Evolutionary conservation across 1,140 invertebrate genomes (phyloP).

Genomic region (Pectinophora gossypiella): DNA sequence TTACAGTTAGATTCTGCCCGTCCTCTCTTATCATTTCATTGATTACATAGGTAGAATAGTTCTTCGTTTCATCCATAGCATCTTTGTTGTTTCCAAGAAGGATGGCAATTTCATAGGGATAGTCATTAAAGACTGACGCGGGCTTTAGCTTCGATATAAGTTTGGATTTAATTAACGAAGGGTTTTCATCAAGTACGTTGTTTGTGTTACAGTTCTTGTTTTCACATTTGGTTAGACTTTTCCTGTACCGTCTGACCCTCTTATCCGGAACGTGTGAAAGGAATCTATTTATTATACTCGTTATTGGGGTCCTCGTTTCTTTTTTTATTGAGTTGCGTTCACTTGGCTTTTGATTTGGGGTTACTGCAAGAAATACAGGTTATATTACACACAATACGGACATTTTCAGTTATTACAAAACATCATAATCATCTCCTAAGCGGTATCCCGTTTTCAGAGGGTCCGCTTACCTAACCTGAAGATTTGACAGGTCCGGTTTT

Average conservation of each 20-base stretch:
- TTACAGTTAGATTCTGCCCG: not conserved
- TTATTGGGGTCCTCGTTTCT: not conserved
- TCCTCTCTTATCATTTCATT: not conserved
- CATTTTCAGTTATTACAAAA: too few relatives aligned
- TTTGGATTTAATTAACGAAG: constrained; percentile 25
- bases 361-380: too few relatives aligned
- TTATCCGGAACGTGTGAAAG: constrained; percentile 15
- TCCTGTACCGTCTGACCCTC: constrained; percentile 13
- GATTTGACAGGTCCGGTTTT: too few relatives aligned
- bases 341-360: not conserved
- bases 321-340: not conserved
- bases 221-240: constrained; percentile 13
- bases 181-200: constrained; percentile 1
- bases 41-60: not conserved
- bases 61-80: not conserved
- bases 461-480: too few relatives aligned
- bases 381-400: too few relatives aligned
- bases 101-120: constrained; percentile 42
- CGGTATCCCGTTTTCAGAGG: too few relatives aligned
- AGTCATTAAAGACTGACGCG: constrained; percentile 41
- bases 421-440: too few relatives aligned
- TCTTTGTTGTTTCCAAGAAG: constrained; percentile 29
- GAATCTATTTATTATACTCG: not conserved
- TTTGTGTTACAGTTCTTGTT: not conserved
- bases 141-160: constrained; percentile 35